These are phyloP conservation scores for Acanthacorydalis orientalis DNA, from an alignment of 2,888 invertebrate species.

Conservation along the genomic window DNA sequence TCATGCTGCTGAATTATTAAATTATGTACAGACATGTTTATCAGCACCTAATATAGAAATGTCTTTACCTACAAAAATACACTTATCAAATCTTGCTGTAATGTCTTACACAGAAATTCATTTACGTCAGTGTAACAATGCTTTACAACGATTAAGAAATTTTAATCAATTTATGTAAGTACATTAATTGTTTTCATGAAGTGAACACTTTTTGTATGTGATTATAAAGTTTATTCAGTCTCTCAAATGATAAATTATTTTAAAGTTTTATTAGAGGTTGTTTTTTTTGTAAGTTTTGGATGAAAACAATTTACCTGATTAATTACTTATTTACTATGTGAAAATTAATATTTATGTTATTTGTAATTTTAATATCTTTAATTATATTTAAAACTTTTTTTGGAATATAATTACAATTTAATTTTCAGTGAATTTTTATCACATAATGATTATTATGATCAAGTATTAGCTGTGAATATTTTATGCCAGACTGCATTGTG, in stretches of 20 bases:
- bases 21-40: slow-evolving; percentile 37
- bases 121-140: slow-evolving; percentile 22
- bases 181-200: background rate
- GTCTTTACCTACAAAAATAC: slow-evolving; percentile 41
- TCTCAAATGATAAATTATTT: background rate
- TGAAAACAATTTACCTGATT: too few relatives aligned
- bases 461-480: slow-evolving; percentile 41
- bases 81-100: slow-evolving; percentile 46
- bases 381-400: too few relatives aligned
- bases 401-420: slow-evolving; percentile 1
- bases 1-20: slow-evolving; percentile 39
- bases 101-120: slow-evolving; percentile 44
- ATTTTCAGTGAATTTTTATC: slow-evolving; percentile 35
- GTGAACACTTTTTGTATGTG: background rate
- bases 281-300: too few relatives aligned
- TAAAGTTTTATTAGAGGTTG: background rate
- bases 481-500: slow-evolving; percentile 44
- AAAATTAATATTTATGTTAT: too few relatives aligned
- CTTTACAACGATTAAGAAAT: slow-evolving; percentile 17
- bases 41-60: slow-evolving; percentile 34
- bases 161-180: slow-evolving; percentile 35
- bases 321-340: too few relatives aligned
- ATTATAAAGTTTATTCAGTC: background rate
- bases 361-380: too few relatives aligned
- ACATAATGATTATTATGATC: slow-evolving; percentile 44